Base-by-base conservation (phyloP, 2,797 vertebrate species). In the Pseudomugil gertrudae region DNA sequence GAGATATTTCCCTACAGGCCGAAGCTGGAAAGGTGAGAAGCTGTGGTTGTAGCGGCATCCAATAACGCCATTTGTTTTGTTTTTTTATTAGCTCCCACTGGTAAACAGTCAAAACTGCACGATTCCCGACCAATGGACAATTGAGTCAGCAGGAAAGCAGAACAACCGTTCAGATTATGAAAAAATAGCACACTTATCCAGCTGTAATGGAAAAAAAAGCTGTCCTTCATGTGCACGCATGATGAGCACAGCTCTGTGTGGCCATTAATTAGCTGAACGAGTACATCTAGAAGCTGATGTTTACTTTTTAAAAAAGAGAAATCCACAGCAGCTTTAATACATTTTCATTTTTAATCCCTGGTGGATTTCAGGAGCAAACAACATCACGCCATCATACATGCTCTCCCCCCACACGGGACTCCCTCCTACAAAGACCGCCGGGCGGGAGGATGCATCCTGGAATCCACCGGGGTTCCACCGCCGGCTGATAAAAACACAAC, bases 1-100 rank as follows among this genome's bases (percentile, higher is more conserved):
- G 52, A 81, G 55, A 82, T 79, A 76, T 83, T 85, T 87, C 81
- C 75, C 79, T 19, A 6, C 17, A 78, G 76, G 59, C 27, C 1
- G 57, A 64, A 61, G 59, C 58, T 30, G 30, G 52, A 58, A 64
- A 70, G 69, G 53, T 9, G 64, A 55, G 52, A 32, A 55, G 30
- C 51, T 56, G 40, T 43, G 63, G 53, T 29, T 51, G 63, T 24
- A 56, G 66, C 54, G 59, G 66, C 35, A 51, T 63, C 59, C 65
- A 80, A 79, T 78, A 73, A 80, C 55, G 56, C 38, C 17, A 15
- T 82, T 52, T 78, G 57, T 53, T 73, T 72, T 50, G 40, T 62
- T 75, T 4, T 19, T 43, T 86, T 76, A 72, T 73, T 88, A 63
- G 76, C 81, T 83, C 67, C 19, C 26, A 84, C 57, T 57, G 69